A percentile compares a stretch with the other conserved stretches of the same genome.
Conservation (phyloP, 1,140 invertebrate genomes). For the Euura lappo region DNA sequence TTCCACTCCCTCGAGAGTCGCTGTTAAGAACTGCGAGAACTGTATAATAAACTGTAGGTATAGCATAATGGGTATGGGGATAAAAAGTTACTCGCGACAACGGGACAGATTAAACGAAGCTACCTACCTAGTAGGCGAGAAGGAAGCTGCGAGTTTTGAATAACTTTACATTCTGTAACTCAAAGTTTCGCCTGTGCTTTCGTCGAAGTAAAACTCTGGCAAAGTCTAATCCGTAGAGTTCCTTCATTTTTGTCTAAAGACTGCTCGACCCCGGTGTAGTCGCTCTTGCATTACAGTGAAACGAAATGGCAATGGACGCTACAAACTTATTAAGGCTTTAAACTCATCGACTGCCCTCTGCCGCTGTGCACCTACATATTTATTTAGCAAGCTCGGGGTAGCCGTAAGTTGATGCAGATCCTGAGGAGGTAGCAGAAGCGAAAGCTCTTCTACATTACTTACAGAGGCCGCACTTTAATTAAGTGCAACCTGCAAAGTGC, state of each 20-base stretch:
- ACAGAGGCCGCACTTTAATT: constrained; percentile 41
- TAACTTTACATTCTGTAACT: constrained; percentile 3
- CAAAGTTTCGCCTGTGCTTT: not conserved
- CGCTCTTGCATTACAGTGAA: too few relatives aligned
- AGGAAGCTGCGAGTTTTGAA: not conserved
- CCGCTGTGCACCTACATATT: not conserved
- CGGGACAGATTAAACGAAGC: not conserved
- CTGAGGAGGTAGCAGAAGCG: not conserved
- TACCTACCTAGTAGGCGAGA: not conserved
- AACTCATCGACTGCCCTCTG: not conserved
- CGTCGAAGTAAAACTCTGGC: not conserved
- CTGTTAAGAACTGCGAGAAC: not conserved
- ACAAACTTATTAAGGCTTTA: not conserved
- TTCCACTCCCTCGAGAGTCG: not conserved
- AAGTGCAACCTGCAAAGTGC: constrained; percentile 48
- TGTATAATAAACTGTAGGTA: not conserved
- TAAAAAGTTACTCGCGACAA: not conserved
- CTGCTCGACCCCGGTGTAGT: too few relatives aligned
- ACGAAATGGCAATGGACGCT: too few relatives aligned
- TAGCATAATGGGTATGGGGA: not conserved
- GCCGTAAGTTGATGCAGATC: not conserved
- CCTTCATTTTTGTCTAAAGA: not conserved
- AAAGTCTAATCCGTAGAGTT: constrained; percentile 1
- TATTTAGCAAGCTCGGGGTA: not conserved
- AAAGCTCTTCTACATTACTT: not conserved